A percentile compares a stretch with the other conserved stretches of the same genome.
These are phyloP conservation scores for Leucoraja erinaceus DNA, from an alignment of 2,113 vertebrate species.

Conservation along the genomic window DNA sequence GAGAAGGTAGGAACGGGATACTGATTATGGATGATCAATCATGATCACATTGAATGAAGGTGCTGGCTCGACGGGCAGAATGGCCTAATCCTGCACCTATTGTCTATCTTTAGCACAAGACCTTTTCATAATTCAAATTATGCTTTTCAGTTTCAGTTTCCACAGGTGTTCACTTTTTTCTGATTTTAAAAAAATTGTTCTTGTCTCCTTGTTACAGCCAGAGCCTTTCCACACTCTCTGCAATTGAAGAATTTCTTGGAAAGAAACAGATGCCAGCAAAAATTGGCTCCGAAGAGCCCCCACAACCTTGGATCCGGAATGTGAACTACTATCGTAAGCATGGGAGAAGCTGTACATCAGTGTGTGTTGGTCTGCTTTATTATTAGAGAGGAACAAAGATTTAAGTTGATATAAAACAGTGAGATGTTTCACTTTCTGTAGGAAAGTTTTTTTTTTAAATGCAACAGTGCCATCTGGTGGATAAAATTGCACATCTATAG, in stretches of 20 bases:
- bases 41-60: too few relatives aligned
- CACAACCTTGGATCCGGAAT: conserved; percentile 81
- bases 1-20: too few relatives aligned
- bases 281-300: conserved; percentile 59
- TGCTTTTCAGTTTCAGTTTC: neutral
- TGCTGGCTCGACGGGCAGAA: too few relatives aligned
- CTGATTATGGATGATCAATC: too few relatives aligned
- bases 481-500: neutral
- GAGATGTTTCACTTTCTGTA: neutral
- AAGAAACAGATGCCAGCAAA: conserved; percentile 71
- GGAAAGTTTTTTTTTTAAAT: neutral
- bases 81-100: too few relatives aligned
- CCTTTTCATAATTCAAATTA: neutral
- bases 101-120: neutral
- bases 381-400: neutral
- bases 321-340: conserved; percentile 92
- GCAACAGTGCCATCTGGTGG: conserved; percentile 7
- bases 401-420: neutral
- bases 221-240: conserved; percentile 90
- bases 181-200: too few relatives aligned
- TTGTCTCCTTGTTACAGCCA: conserved; percentile 63
- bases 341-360: neutral
- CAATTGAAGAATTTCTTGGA: conserved; percentile 91
- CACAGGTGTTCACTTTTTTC: neutral
- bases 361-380: neutral